A percentile compares a stretch with the other conserved stretches of the same genome.
These are phyloP conservation scores for Volucella bombylans DNA, from an alignment of 2,888 invertebrate species.

Conservation along the genomic window DNA sequence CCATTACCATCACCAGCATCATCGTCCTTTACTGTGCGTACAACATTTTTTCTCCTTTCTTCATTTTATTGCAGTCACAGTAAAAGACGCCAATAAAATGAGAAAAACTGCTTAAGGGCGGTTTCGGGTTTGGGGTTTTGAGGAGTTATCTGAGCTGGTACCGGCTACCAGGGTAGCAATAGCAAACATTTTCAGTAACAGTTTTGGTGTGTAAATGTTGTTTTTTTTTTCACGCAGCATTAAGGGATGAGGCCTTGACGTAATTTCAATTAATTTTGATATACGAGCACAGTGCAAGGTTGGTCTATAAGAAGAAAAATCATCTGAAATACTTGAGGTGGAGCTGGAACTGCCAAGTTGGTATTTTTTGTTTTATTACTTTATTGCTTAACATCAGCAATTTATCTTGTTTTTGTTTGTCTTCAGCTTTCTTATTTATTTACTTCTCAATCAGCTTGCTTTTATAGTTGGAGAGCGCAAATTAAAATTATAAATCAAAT, in stretches of 20 bases:
- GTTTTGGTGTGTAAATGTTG: constrained; percentile 28
- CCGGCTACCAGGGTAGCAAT: background rate
- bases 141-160: background rate
- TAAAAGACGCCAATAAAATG: constrained; percentile 63
- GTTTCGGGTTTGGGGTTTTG: background rate
- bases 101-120: constrained; percentile 26
- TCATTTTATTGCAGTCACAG: constrained; percentile 65
- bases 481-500: too few species aligned
- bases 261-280: constrained; percentile 74
- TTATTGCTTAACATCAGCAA: constrained; percentile 71
- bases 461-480: too few species aligned
- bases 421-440: constrained; percentile 45
- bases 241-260: constrained; percentile 69
- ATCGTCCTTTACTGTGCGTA: constrained; percentile 3
- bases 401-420: constrained; percentile 32
- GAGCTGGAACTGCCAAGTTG: constrained; percentile 22
- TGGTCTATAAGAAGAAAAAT: constrained; percentile 29
- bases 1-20: background rate
- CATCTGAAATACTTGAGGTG: constrained; percentile 49
- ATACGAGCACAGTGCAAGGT: constrained; percentile 48
- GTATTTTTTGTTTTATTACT: constrained; percentile 65
- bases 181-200: constrained; percentile 58
- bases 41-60: constrained; percentile 51
- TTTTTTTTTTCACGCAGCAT: constrained; percentile 47
- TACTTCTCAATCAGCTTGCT: constrained; percentile 3